Conservation (phyloP, 2,797 vertebrate genomes). For the Lepidocolaptes lacrymiger region DNA sequence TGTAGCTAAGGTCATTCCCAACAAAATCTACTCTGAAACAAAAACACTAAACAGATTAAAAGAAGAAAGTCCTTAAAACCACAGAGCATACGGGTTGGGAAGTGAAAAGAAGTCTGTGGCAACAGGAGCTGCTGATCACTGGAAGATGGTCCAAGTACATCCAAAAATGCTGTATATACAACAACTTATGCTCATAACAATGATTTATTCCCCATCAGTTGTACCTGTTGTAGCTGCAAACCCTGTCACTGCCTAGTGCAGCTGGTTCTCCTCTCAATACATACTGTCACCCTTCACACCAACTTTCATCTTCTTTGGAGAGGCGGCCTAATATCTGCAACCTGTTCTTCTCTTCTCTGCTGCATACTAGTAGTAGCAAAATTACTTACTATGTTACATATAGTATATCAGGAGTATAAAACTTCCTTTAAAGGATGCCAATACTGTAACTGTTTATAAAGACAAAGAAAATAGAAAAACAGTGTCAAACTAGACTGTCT, state of each 20-base stretch:
- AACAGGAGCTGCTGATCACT: not conserved
- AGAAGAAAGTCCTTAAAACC: not conserved
- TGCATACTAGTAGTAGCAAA: not conserved
- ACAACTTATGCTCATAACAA: not conserved
- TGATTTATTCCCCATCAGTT: not conserved
- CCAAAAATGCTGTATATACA: not conserved
- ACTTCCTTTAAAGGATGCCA: not conserved
- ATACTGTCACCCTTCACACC: not conserved
- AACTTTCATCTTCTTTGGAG: not conserved
- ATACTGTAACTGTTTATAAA: not conserved
- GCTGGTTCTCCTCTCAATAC: not conserved
- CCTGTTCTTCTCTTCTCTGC: not conserved
- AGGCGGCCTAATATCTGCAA: not conserved
- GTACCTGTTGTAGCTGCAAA: not conserved
- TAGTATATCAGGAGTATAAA: not conserved
- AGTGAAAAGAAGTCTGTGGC: not conserved
- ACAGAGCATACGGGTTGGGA: not conserved
- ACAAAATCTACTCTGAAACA: not conserved
- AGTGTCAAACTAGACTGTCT: not conserved
- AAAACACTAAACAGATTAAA: not conserved
- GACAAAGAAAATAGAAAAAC: not conserved
- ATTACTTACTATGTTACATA: not conserved
- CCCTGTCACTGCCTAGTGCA: not conserved
- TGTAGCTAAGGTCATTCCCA: not conserved
- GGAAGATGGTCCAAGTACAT: not conserved